A percentile compares a stretch with the other conserved stretches of the same genome.
Conservation (phyloP, 2,113 vertebrate species). For the Dasypus novemcinctus region DNA sequence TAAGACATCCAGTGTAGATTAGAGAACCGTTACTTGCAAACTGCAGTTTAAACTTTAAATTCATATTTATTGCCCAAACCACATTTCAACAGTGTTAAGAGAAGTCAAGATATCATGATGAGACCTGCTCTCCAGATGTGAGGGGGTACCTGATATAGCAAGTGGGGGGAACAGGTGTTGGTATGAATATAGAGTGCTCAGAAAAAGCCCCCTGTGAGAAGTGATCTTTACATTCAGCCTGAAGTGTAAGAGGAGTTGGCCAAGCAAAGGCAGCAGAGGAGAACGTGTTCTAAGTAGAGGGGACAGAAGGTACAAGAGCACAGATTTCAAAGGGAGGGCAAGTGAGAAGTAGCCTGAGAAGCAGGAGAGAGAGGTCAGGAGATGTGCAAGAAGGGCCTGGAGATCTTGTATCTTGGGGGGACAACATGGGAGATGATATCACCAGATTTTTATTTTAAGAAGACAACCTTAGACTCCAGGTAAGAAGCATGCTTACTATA, state of each 20-base stretch:
- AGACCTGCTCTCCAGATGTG: background rate
- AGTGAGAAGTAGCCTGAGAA: background rate
- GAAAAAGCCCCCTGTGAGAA: background rate
- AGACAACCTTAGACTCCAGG: background rate
- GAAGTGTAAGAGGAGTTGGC: background rate
- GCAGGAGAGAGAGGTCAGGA: background rate
- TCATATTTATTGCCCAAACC: background rate
- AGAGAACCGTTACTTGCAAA: constrained; percentile 22
- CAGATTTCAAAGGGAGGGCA: background rate
- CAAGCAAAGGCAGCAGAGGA: background rate
- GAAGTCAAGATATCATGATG: background rate
- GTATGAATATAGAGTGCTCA: background rate
- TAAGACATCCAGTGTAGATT: background rate
- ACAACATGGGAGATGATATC: background rate
- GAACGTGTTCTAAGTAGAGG: background rate
- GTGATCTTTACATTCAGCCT: background rate
- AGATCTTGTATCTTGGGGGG: background rate
- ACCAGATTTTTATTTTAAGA: constrained; percentile 10
- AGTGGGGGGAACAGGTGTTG: background rate
- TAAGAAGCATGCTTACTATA: background rate
- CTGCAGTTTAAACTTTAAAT: constrained; percentile 27
- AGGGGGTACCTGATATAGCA: background rate
- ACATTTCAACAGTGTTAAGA: background rate
- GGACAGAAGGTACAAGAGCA: background rate
- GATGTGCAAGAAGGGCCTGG: background rate